Evolutionary conservation across 2,113 vertebrate species (phyloP), one percentile per base, ranked within the genome.

Genomic region (Muntiacus reevesi): DNA sequence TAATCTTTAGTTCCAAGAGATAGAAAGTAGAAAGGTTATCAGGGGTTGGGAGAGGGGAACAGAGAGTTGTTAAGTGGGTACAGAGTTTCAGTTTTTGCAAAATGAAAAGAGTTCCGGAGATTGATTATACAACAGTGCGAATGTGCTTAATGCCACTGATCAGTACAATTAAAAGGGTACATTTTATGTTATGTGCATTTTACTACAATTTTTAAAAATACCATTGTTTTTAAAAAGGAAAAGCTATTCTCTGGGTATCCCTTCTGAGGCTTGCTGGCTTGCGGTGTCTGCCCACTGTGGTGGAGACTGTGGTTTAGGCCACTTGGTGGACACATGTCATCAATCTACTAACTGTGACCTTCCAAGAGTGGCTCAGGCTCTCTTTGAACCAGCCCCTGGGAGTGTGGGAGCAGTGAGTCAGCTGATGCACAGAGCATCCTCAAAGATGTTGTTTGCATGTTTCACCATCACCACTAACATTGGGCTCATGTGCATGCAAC

Each of bases 401-500:
- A 21, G 11, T 43, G 21, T 6, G 5, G 45, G 33, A 45, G 25
- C 30, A 40, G 2, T 7, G 2, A 23, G 30, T 21, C 30, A 79
- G 55, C 30, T 1, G 33, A 36, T 60, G 23, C n/a, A 7, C 50
- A 71, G n/a, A 54, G 47, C 60, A 27, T 19, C 47, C 2, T 23
- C 4, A 9, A 28, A 52, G 36, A 23, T 1, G 1, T 5, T 52
- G 5, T 10, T 45, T 40, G 57, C 4, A 15, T 5, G 12, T 45
- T 33, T 36, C 23, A 4, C 54, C 50, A 19, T 11, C 8, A 5
- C 33, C 78, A 13, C 4, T 43, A 52, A 12, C 54, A 15, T 11
- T 23, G 30, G 17, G 7, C 16, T 36, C 45, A 5, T 0, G 0
- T 1, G 43, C 0, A 2, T 55, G 25, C 36, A 2, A 3, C 47